These are phyloP conservation scores for Dermochelys coriacea DNA, from an alignment of 2,797 vertebrate species.

Conservation along the genomic window DNA sequence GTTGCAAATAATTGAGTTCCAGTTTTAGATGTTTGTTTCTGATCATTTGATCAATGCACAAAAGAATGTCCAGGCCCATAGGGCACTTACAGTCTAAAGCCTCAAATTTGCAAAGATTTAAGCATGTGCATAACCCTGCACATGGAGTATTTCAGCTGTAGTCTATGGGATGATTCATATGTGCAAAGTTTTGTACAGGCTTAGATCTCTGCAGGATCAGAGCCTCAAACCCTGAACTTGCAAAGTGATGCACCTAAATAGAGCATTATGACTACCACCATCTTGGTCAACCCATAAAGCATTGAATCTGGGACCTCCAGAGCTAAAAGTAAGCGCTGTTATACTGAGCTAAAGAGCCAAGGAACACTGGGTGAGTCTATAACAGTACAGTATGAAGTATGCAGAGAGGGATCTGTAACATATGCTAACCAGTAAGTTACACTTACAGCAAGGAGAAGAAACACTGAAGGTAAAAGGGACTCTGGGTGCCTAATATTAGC, in stretches of 20 bases:
- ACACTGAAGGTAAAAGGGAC: not conserved
- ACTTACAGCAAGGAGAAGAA: not conserved
- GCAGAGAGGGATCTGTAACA: not conserved
- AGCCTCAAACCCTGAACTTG: not conserved
- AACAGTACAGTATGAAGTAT: not conserved
- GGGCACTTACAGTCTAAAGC: too few species aligned
- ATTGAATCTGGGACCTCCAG: not conserved
- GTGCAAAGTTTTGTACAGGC: fast-evolving
- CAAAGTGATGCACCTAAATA: not conserved
- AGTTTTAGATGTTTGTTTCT: too few species aligned
- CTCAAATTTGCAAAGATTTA: too few species aligned
- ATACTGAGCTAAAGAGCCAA: not conserved
- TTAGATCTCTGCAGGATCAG: not conserved
- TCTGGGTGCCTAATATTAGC: not conserved
- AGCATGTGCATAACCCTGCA: too few species aligned
- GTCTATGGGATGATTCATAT: too few species aligned
- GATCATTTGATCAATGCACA: too few species aligned
- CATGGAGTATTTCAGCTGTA: too few species aligned
- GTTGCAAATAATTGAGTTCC: too few species aligned
- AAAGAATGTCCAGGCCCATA: too few species aligned
- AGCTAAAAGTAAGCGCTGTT: not conserved
- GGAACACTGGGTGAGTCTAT: not conserved
- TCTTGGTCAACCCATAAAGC: not conserved
- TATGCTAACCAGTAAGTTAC: not conserved
- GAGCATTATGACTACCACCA: not conserved